Evolutionary conservation across 2,113 vertebrate species (phyloP).

Genomic region (Pterocles orientalis): DNA sequence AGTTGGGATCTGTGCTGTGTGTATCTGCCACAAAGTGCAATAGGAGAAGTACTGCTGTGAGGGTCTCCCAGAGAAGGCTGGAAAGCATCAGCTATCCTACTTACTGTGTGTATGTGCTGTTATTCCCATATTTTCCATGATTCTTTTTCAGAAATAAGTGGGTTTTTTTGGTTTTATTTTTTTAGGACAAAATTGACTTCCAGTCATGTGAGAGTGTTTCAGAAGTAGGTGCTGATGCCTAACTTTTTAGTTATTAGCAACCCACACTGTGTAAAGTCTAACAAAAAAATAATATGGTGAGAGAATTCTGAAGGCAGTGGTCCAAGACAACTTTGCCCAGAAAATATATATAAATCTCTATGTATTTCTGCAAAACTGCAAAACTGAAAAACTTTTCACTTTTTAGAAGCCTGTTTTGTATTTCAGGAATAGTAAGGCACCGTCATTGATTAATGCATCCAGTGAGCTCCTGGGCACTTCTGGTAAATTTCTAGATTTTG

Average conservation of each 20-base stretch:
- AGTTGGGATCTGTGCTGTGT: not conserved
- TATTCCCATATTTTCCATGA: not conserved
- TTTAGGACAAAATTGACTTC: not conserved
- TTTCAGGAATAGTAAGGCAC: not conserved
- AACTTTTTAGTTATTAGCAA: not conserved
- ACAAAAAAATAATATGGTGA: not conserved
- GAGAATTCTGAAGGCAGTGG: not conserved
- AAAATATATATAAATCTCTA: not conserved
- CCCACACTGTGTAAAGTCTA: not conserved
- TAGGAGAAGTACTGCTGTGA: not conserved
- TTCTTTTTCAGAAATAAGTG: not conserved
- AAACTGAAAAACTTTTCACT: not conserved
- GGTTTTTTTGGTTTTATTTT: not conserved
- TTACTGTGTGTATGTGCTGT: not conserved
- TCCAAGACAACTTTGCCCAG: not conserved
- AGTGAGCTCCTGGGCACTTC: not conserved
- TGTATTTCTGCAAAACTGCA: not conserved
- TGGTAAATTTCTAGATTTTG: not conserved
- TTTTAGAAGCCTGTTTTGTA: not conserved
- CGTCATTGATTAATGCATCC: fast-evolving
- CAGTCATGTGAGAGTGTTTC: fast-evolving
- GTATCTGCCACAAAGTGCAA: not conserved
- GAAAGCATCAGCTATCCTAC: not conserved
- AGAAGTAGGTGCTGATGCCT: not conserved
- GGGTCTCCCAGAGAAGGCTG: not conserved